A percentile compares a stretch with the other conserved stretches of the same genome.
Evolutionary conservation across 2,113 vertebrate species (phyloP).

Genomic region (Phyllopteryx taeniolatus): DNA sequence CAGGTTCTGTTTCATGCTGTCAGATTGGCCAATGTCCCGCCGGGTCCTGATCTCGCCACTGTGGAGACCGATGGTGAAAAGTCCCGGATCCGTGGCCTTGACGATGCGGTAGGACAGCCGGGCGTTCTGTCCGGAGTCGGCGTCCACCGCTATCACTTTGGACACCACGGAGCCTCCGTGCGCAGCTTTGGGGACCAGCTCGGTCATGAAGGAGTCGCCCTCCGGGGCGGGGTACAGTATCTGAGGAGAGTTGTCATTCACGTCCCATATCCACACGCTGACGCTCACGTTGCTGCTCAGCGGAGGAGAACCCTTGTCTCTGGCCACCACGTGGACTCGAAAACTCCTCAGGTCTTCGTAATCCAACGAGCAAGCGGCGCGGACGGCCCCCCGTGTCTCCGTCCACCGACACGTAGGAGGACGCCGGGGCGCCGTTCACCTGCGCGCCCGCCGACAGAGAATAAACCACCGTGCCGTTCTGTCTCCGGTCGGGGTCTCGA

Average conservation of each 20-base stretch:
- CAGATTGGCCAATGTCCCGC: conserved; percentile 53
- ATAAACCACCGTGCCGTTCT: conserved; percentile 59
- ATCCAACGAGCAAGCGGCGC: conserved; percentile 74
- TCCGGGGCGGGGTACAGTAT: conserved; percentile 66
- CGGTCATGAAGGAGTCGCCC: conserved; percentile 66
- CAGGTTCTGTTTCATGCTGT: conserved; percentile 71
- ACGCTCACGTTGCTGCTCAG: conserved; percentile 72
- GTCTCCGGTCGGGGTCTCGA: conserved; percentile 67
- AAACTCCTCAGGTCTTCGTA: conserved; percentile 72
- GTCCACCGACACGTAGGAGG: conserved; percentile 75
- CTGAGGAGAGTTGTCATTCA: conserved; percentile 72
- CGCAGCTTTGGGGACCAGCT: conserved; percentile 70
- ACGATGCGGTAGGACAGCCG: conserved; percentile 57
- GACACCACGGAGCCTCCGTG: conserved; percentile 72
- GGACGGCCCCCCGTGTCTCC: conserved; percentile 72
- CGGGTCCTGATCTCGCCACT: conserved; percentile 57
- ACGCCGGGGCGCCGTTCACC: conserved; percentile 69
- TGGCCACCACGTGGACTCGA: conserved; percentile 62
- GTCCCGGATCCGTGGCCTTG: conserved; percentile 42
- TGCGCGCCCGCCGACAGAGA: conserved; percentile 53
- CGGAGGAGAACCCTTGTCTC: conserved; percentile 70
- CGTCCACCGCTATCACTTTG: conserved; percentile 70
- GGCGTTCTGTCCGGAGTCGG: conserved; percentile 62
- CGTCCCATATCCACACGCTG: conserved; percentile 66
- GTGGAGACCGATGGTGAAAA: conserved; percentile 48